A percentile compares a stretch with the other conserved stretches of the same genome.
Evolutionary conservation across 2,797 vertebrate species (phyloP).

Genomic region (Peromyscus eremicus): DNA sequence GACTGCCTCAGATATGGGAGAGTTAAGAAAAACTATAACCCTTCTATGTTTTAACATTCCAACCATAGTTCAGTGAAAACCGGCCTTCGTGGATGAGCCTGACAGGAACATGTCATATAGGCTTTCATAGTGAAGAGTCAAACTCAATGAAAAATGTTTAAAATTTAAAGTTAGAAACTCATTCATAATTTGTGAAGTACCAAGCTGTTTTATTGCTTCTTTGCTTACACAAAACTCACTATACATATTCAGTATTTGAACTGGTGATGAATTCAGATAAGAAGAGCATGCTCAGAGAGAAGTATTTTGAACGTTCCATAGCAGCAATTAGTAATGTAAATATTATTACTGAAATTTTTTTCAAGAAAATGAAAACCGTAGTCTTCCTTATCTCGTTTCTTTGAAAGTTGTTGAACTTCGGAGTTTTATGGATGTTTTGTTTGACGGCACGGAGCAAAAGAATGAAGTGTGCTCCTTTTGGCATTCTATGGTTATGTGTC

Average conservation of each 20-base stretch:
- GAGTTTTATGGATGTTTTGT: conserved; percentile 53
- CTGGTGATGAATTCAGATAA: conserved; percentile 49
- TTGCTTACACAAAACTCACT: conserved; percentile 53
- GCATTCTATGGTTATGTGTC: background rate
- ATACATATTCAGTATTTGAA: conserved; percentile 27
- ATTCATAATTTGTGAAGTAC: conserved; percentile 35
- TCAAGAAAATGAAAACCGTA: conserved; percentile 44
- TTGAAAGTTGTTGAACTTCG: conserved; percentile 2
- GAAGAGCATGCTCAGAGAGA: background rate
- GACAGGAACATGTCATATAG: background rate
- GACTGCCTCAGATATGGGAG: background rate
- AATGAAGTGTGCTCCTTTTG: background rate
- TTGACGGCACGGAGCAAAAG: conserved; percentile 31
- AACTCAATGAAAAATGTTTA: conserved; percentile 23
- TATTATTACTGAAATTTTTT: background rate
- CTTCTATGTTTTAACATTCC: conserved; percentile 34
- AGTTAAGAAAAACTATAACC: background rate
- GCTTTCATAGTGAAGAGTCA: background rate
- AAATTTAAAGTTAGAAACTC: conserved; percentile 52
- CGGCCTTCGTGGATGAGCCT: background rate
- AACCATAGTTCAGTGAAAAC: background rate
- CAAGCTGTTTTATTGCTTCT: conserved; percentile 22
- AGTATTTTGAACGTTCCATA: conserved; percentile 56
- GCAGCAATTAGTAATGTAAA: conserved; percentile 46
- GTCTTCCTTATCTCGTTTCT: conserved; percentile 57